phyloP scores from a whole-genome alignment of 2,888 invertebrate species.

The Theodoxus fluviatilis region DNA sequence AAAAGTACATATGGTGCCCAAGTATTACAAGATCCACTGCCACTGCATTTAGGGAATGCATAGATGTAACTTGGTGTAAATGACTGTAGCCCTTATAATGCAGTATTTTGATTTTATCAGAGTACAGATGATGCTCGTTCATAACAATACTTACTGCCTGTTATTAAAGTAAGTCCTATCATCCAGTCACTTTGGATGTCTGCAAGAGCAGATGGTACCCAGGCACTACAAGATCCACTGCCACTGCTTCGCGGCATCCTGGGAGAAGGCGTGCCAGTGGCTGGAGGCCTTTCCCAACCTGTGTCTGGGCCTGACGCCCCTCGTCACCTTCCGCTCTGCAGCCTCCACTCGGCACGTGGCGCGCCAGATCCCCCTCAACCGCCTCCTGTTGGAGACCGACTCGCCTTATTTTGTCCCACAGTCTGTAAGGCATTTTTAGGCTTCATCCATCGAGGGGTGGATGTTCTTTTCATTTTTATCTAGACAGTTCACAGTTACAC shows the following conservation, averaged over 20 bases:
- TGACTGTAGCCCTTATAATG: no score
- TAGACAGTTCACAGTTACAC: no score
- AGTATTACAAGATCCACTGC: conserved; percentile 56
- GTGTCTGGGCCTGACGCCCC: conserved; percentile 65
- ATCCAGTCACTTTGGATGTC: no score
- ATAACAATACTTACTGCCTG: not conserved
- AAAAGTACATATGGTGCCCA: conserved; percentile 54
- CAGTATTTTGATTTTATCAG: no score
- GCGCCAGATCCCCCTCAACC: conserved; percentile 61
- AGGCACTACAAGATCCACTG: conserved; percentile 65
- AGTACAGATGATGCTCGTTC: not conserved
- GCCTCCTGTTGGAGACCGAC: conserved; percentile 68
- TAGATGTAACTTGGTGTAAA: no score
- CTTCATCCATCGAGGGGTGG: no score
- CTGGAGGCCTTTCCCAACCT: conserved; percentile 64
- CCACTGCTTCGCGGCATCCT: conserved; percentile 67
- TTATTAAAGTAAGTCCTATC: not conserved
- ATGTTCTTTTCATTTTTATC: no score
- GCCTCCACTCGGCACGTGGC: conserved; percentile 59
- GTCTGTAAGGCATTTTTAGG: no score
- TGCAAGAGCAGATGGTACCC: conserved; percentile 55
- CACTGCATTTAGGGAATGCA: no score
- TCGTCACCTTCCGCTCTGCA: conserved; percentile 60
- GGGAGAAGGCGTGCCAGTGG: conserved; percentile 63
- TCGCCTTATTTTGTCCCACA: conserved; percentile 68